Percentiles rank a stretch among this genome's conserved stretches.
Conservation (phyloP, 2,888 invertebrate genomes). For the Allophyes oxyacanthae region DNA sequence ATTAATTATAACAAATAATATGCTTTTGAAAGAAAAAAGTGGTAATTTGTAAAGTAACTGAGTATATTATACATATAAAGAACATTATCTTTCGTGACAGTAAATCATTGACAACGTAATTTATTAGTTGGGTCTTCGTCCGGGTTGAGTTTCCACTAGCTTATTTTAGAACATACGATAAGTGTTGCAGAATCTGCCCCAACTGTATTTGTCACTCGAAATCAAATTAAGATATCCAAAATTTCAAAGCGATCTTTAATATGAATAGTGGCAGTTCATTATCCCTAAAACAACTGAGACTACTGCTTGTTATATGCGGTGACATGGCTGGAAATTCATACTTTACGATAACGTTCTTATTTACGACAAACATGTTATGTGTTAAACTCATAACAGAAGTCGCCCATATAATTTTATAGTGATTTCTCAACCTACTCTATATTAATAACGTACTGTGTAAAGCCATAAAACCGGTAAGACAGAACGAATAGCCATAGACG, state of each 20-base stretch:
- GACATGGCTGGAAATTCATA: background rate
- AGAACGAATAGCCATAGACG: too few species aligned
- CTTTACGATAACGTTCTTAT: background rate
- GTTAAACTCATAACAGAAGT: too few species aligned
- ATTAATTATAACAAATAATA: conserved; percentile 24
- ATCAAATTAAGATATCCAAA: conserved; percentile 17
- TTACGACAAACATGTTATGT: too few species aligned
- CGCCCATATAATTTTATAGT: too few species aligned
- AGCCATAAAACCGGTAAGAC: too few species aligned
- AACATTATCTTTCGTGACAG: conserved; percentile 22
- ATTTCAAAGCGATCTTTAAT: conserved; percentile 8
- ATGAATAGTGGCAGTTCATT: conserved; percentile 22
- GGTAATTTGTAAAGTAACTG: conserved; percentile 21
- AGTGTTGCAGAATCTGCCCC: conserved; percentile 20
- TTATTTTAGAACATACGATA: conserved; percentile 29
- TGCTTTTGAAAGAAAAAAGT: conserved; percentile 17
- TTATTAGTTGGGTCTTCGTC: conserved; percentile 30
- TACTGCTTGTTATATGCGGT: background rate
- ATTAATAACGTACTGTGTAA: too few species aligned
- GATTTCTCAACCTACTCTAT: too few species aligned
- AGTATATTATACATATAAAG: conserved; percentile 13
- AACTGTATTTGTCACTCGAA: conserved; percentile 26
- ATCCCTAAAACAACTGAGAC: conserved; percentile 10
- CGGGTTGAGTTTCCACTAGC: conserved; percentile 18
- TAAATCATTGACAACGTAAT: conserved; percentile 39